Percentiles rank a stretch among this genome's conserved stretches.
These are phyloP conservation scores for Bombycilla garrulus DNA, from an alignment of 2,113 vertebrate genomes.

Conservation along the genomic window DNA sequence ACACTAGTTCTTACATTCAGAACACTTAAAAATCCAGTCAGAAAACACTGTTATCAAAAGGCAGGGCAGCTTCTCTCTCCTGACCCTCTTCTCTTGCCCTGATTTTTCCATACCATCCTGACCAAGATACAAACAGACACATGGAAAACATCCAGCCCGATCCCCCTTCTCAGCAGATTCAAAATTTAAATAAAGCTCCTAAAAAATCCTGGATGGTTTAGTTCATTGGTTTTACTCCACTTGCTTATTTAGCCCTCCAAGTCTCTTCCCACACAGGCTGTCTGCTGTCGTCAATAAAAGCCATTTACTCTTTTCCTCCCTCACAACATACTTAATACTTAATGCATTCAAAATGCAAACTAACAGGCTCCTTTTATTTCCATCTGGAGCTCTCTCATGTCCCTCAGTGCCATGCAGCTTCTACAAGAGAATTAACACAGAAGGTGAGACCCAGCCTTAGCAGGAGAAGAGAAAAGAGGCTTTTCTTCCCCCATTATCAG, in stretches of 20 bases:
- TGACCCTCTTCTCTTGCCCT: not conserved
- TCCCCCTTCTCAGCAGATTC: not conserved
- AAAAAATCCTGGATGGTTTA: not conserved
- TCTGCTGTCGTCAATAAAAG: not conserved
- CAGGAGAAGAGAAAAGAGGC: not conserved
- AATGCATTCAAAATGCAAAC: not conserved
- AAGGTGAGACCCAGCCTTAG: not conserved
- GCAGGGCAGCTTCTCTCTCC: not conserved
- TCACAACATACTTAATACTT: not conserved
- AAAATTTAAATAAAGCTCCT: not conserved
- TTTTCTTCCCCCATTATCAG: not conserved
- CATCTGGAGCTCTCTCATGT: not conserved
- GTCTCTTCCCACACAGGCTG: not conserved
- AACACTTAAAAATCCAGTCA: not conserved
- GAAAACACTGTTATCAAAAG: not conserved
- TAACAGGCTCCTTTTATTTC: not conserved
- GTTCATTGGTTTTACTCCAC: not conserved
- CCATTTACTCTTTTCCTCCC: constrained; percentile 2
- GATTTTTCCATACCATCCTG: not conserved
- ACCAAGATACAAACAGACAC: not conserved
- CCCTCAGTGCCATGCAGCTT: not conserved
- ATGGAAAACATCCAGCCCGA: not conserved
- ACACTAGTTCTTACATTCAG: not conserved
- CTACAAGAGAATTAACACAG: not conserved
- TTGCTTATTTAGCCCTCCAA: not conserved